Evolutionary conservation across 2,797 vertebrate species (phyloP).

Genomic region (Scarus forsteni): DNA sequence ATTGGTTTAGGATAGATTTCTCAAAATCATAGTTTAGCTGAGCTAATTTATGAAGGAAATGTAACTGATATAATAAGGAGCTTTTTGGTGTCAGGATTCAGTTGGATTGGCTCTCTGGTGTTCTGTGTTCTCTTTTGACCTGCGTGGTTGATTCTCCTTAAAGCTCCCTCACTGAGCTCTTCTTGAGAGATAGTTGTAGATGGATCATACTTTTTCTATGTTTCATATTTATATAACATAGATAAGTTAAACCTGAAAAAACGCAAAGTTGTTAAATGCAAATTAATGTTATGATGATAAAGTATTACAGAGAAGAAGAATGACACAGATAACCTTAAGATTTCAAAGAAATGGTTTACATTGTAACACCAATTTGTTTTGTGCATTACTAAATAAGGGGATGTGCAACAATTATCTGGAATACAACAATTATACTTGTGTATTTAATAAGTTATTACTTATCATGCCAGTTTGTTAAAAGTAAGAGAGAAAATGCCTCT

Average conservation of each 20-base stretch:
- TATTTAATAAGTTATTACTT: no score
- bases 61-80: slow-evolving; percentile 61
- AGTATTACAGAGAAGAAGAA: no score
- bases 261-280: neutral
- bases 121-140: slow-evolving; percentile 62
- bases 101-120: slow-evolving; percentile 71
- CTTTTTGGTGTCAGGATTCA: slow-evolving; percentile 65
- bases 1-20: neutral
- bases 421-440: no score
- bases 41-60: neutral
- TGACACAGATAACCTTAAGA: no score
- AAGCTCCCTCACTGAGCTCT: slow-evolving; percentile 65
- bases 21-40: no score
- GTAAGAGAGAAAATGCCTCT: no score
- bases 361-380: no score
- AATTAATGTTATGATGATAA: no score
- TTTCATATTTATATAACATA: slow-evolving; percentile 1
- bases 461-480: no score
- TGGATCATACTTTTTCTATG: neutral
- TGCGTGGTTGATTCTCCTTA: slow-evolving; percentile 71
- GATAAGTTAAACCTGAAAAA: neutral
- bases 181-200: slow-evolving; percentile 28
- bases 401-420: no score
- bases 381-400: no score
- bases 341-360: no score